phyloP scores from a whole-genome alignment of 2,888 invertebrate species.

The Mesochorus sp. region DNA sequence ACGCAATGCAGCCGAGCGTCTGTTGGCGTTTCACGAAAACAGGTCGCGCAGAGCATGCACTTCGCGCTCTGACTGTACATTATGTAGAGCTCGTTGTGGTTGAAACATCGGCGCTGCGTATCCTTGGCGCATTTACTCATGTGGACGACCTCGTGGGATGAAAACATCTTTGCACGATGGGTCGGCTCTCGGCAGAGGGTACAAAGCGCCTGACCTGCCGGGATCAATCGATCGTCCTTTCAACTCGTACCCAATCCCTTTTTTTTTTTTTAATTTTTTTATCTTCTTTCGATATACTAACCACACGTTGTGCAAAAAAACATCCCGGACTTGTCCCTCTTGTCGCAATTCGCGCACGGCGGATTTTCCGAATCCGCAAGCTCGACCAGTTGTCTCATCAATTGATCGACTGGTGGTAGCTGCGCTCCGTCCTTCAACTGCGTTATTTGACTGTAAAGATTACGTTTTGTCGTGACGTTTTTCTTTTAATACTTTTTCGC shows the following conservation, averaged over 20 bases:
- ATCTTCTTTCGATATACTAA: conserved; percentile 74
- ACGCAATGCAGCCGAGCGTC: conserved; percentile 88
- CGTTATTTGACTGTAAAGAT: conserved; percentile 84
- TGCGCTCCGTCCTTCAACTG: conserved; percentile 85
- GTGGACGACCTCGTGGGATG: conserved; percentile 88
- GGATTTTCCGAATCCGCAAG: conserved; percentile 88
- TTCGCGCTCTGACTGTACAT: conserved; percentile 89
- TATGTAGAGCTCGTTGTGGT: conserved; percentile 89
- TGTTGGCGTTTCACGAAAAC: conserved; percentile 87
- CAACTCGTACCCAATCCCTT: neutral
- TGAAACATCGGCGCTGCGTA: conserved; percentile 87
- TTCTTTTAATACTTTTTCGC: no score
- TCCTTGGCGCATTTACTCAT: conserved; percentile 88
- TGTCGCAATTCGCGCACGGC: conserved; percentile 91
- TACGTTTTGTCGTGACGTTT: neutral
- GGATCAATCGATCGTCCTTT: neutral
- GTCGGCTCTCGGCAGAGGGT: conserved; percentile 88
- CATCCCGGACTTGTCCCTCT: conserved; percentile 87
- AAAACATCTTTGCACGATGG: conserved; percentile 90
- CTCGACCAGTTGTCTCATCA: conserved; percentile 88
- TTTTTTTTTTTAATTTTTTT: neutral
- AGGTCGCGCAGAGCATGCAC: conserved; percentile 89
- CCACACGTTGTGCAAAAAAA: conserved; percentile 91
- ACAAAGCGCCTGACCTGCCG: conserved; percentile 88
- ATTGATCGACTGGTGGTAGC: conserved; percentile 86